Base-by-base conservation (phyloP, 2,797 vertebrate species). In the Neosilurus mollespiculum region DNA sequence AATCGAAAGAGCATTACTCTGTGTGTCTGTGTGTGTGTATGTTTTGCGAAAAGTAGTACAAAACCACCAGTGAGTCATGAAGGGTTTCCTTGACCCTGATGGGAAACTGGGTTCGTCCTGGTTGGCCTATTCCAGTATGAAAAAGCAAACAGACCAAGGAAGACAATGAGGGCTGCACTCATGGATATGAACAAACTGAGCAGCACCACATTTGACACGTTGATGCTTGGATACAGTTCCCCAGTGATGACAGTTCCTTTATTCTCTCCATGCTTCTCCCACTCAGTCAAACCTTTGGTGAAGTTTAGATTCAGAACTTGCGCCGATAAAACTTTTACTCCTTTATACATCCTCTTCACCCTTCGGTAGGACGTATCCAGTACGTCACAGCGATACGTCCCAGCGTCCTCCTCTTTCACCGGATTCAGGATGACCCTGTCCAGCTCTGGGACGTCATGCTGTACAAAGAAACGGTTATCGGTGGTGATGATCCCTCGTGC, bases 321-420 rank as follows among this genome's bases (percentile, higher is more conserved):
- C 0, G 3, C 9, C 0, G 91, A 93, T 82, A 97, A 84, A 77
- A 98, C 94, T 24, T 93, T 94, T 83, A 98, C 77, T 3, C 96
- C 97, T 88, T 95, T 96, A 87, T 95, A 96, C 58, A 93, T 67
- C 83, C 93, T 94, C 92, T 97, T 96, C 80, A 96, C 87, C 22
- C 92, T 34, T 20, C 16, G 93, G 83, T 91, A 86, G 0, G 54
- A 81, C 49, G 86, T 88, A 59, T 93, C 87, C 86, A 92, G 94
- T 73, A 98, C 94, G 0, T 96, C 95, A 9, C 97, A 98, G 2
- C 94, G 87, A 34, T 98, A 99, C 0, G 98, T 98, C 0, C 97
- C 97, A 12, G 96, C 94, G 0, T 97, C 89, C 0, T 91, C 84
- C 87, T 98, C 97, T 22, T 30, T 83, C 6, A 93, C 83, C 0